phyloP scores from a whole-genome alignment of 1,140 invertebrate species.

The Pectinophora gossypiella region DNA sequence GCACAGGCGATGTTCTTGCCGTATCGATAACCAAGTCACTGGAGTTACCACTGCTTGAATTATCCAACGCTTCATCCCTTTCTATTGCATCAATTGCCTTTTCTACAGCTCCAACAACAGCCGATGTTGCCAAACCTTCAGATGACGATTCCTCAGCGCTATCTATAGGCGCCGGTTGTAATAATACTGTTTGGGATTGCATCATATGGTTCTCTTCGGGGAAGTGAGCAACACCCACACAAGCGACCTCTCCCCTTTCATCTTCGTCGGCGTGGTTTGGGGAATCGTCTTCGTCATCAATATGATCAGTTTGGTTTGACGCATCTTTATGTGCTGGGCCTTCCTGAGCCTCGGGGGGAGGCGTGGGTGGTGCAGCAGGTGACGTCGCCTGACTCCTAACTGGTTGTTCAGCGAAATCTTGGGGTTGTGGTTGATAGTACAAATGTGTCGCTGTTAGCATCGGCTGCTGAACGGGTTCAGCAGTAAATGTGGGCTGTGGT shows the following conservation, averaged over 20 bases:
- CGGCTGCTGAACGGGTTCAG: conserved; percentile 78
- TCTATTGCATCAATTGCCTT: conserved; percentile 66
- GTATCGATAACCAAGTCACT: conserved; percentile 63
- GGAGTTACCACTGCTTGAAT: conserved; percentile 50
- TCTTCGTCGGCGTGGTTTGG: conserved; percentile 70
- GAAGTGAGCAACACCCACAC: conserved; percentile 61
- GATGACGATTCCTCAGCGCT: conserved; percentile 58
- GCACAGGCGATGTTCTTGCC: conserved; percentile 38
- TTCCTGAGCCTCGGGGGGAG: conserved; percentile 76
- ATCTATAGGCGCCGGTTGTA: conserved; percentile 43
- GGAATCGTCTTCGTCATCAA: conserved; percentile 74
- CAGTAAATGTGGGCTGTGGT: conserved; percentile 56
- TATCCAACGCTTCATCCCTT: conserved; percentile 51
- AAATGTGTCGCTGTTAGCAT: conserved; percentile 72
- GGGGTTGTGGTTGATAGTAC: conserved; percentile 66
- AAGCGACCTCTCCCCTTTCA: conserved; percentile 70
- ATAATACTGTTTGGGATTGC: conserved; percentile 31
- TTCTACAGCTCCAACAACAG: conserved; percentile 46
- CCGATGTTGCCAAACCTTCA: conserved; percentile 39
- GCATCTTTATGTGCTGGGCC: conserved; percentile 82
- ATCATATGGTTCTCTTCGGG: conserved; percentile 42
- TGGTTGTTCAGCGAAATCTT: conserved; percentile 49
- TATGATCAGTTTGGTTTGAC: conserved; percentile 86
- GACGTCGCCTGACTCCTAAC: conserved; percentile 76
- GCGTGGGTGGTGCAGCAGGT: conserved; percentile 75